Evolutionary conservation across 2,888 invertebrate species (phyloP).

Genomic region (Drosophila greeni): DNA sequence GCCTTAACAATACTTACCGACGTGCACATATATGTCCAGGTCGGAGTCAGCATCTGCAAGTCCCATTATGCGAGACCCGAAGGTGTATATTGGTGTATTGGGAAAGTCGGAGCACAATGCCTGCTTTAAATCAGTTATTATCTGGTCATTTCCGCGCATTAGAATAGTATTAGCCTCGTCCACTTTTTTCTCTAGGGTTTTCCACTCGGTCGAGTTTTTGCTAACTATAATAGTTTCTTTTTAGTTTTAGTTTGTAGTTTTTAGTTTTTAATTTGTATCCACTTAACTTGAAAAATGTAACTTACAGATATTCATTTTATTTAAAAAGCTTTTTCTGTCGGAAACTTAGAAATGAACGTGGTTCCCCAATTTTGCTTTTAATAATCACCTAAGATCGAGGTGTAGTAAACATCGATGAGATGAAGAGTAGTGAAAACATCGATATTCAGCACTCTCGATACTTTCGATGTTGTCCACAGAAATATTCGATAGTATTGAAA

Average conservation of each 20-base stretch:
- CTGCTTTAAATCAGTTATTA: not conserved
- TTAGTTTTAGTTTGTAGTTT: not conserved
- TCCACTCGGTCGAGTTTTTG: conserved; percentile 8
- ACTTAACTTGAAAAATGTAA: too few relatives aligned
- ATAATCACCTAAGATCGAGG: too few relatives aligned
- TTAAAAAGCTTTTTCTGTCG: not conserved
- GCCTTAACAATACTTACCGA: conserved; percentile 11
- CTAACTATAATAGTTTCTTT: not conserved
- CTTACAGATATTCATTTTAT: not conserved
- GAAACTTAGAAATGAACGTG: too few relatives aligned
- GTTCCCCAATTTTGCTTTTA: too few relatives aligned
- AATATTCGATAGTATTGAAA: too few relatives aligned
- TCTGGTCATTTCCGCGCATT: not conserved
- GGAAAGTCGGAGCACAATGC: not conserved
- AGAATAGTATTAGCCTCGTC: not conserved
- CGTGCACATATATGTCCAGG: conserved; percentile 29
- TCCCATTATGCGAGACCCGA: conserved; percentile 38
- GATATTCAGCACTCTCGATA: too few relatives aligned
- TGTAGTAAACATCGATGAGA: too few relatives aligned
- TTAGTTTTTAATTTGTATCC: too few relatives aligned
- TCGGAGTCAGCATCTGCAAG: conserved; percentile 13
- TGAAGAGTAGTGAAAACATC: too few relatives aligned
- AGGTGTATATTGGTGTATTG: not conserved
- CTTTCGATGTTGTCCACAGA: too few relatives aligned
- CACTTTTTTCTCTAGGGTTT: conserved; percentile 1